Evolutionary conservation across 1,140 invertebrate genomes (phyloP).

Genomic region (Brachionus calyciflorus): DNA sequence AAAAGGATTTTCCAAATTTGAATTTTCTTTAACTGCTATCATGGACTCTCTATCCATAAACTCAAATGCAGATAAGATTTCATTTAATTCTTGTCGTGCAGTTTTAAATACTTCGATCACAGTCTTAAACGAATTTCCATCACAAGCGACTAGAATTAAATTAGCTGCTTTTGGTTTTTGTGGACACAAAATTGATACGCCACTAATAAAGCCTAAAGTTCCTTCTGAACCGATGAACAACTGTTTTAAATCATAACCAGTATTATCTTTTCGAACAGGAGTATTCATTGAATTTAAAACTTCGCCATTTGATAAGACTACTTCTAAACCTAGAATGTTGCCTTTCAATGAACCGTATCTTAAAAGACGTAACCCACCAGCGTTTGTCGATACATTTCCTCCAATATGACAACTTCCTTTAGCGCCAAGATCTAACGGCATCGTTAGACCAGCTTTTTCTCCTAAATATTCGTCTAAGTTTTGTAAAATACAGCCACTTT

Average conservation of each 20-base stretch:
- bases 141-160: constrained; percentile 79
- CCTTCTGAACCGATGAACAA: constrained; percentile 96
- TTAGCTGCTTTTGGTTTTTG: constrained; percentile 73
- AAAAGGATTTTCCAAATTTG: constrained; percentile 67
- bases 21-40: constrained; percentile 64
- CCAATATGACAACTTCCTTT: constrained; percentile 96
- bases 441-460: constrained; percentile 71
- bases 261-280: constrained; percentile 87
- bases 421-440: constrained; percentile 91
- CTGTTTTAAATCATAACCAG: constrained; percentile 92
- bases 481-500: constrained; percentile 88
- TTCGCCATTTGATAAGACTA: constrained; percentile 77
- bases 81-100: constrained; percentile 73
- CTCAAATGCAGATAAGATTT: constrained; percentile 89
- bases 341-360: constrained; percentile 93
- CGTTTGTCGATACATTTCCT: constrained; percentile 93
- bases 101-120: constrained; percentile 72
- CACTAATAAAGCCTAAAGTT: constrained; percentile 87
- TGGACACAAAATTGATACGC: constrained; percentile 84
- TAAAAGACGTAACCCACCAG: constrained; percentile 85
- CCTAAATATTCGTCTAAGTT: constrained; percentile 73
- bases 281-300: constrained; percentile 78
- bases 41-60: constrained; percentile 77
- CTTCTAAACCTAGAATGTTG: constrained; percentile 84
- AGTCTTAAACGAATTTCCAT: constrained; percentile 66